phyloP scores from a whole-genome alignment of 1,140 invertebrate species.

The Diplogasteroides magnus region DNA sequence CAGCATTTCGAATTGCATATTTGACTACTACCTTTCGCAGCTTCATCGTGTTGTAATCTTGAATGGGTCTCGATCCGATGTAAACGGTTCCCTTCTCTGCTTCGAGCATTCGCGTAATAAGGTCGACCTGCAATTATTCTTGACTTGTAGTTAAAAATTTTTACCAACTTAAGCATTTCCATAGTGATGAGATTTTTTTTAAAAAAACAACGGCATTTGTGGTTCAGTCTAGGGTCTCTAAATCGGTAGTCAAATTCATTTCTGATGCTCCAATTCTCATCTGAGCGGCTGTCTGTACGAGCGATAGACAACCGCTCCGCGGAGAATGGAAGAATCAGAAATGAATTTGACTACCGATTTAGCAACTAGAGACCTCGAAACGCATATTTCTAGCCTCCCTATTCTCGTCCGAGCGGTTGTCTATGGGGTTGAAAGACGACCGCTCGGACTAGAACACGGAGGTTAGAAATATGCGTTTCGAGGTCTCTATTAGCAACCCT shows the following conservation, averaged over 20 bases:
- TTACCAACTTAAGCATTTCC: too few relatives aligned
- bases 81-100: background rate
- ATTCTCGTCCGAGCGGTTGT: background rate
- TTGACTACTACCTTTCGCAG: background rate
- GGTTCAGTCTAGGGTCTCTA: too few relatives aligned
- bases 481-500: background rate
- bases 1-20: background rate
- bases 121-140: background rate
- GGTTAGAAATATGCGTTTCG: background rate
- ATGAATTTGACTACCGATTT: too few relatives aligned
- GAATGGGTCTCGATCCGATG: background rate
- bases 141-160: too few relatives aligned
- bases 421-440: background rate
- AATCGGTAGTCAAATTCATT: too few relatives aligned
- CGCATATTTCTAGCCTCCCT: too few relatives aligned
- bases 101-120: background rate
- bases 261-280: too few relatives aligned
- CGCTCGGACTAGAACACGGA: background rate
- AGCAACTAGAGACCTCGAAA: too few relatives aligned
- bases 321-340: too few relatives aligned
- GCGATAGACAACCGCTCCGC: too few relatives aligned
- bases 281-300: too few relatives aligned
- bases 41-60: background rate
- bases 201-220: too few relatives aligned
- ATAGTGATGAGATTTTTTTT: background rate